phyloP scores from a whole-genome alignment of 30 jellyfish, hydroid and myxozoan species.

The Mastigias papua region DNA sequence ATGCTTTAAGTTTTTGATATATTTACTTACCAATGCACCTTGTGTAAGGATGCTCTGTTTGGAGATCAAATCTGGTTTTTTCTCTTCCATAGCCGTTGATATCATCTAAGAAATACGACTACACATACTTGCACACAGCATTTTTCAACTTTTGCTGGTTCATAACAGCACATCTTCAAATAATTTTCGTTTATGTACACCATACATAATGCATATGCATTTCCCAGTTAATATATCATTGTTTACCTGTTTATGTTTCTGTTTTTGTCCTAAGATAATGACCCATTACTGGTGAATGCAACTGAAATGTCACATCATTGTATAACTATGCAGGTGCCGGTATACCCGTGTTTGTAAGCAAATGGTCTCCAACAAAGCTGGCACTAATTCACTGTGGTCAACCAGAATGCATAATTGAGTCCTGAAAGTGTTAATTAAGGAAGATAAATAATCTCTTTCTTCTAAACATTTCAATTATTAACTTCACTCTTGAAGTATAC shows the following conservation, averaged over 20 bases:
- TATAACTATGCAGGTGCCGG: background rate
- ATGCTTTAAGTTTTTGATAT: too few relatives aligned
- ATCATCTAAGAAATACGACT: too few relatives aligned
- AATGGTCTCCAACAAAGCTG: background rate
- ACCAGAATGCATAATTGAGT: background rate
- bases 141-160: too few relatives aligned
- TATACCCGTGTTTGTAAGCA: background rate
- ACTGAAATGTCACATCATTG: background rate
- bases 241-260: background rate
- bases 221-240: background rate
- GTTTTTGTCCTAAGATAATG: background rate
- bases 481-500: background rate
- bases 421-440: background rate
- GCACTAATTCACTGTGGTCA: slow-evolving; percentile 1
- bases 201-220: background rate
- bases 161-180: too few relatives aligned
- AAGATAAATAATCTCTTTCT: background rate
- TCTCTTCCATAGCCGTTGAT: slow-evolving; percentile 2
- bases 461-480: background rate
- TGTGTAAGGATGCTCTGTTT: slow-evolving; percentile 24
- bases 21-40: slow-evolving; percentile 54
- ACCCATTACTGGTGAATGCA: background rate
- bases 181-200: too few relatives aligned
- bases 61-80: background rate
- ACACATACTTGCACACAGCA: too few relatives aligned